A percentile compares a stretch with the other conserved stretches of the same genome.
phyloP scores from a whole-genome alignment of 2,888 invertebrate species.

The Hypomecis atomaria region DNA sequence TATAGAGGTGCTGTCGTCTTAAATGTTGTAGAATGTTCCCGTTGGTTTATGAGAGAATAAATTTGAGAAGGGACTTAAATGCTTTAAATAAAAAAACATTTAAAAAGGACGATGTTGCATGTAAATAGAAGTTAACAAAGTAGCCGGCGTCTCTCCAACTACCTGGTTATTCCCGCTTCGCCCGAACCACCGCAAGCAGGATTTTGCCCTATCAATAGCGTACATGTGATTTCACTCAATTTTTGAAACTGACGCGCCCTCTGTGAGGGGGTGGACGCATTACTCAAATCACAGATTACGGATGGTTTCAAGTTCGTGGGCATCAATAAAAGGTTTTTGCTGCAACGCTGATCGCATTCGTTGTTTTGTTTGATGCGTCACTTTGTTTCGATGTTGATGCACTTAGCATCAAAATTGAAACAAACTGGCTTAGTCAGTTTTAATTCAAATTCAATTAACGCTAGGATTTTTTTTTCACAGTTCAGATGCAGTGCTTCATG shows the following conservation, averaged over 20 bases:
- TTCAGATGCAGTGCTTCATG: too few species aligned
- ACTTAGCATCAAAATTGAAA: too few species aligned
- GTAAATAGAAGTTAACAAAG: neutral
- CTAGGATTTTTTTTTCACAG: too few species aligned
- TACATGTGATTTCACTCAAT: conserved; percentile 83
- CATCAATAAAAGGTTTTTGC: conserved; percentile 47
- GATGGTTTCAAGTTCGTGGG: conserved; percentile 49
- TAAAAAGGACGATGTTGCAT: neutral
- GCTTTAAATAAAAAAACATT: neutral
- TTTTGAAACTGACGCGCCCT: conserved; percentile 82
- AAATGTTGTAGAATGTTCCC: too few species aligned
- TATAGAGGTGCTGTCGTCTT: too few species aligned
- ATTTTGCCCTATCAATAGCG: conserved; percentile 75
- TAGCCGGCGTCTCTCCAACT: conserved; percentile 1
- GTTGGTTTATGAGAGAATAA: too few species aligned
- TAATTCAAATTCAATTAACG: too few species aligned
- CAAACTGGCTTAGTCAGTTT: too few species aligned
- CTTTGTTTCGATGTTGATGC: neutral
- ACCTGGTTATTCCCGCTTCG: conserved; percentile 47
- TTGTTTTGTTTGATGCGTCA: conserved; percentile 23
- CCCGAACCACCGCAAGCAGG: conserved; percentile 48
- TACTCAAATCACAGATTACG: conserved; percentile 73
- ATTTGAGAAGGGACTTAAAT: too few species aligned
- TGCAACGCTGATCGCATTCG: conserved; percentile 39
- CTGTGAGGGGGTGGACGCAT: conserved; percentile 63